phyloP scores from a whole-genome alignment of 2,113 vertebrate species.

The Kobus ellipsiprymnus region DNA sequence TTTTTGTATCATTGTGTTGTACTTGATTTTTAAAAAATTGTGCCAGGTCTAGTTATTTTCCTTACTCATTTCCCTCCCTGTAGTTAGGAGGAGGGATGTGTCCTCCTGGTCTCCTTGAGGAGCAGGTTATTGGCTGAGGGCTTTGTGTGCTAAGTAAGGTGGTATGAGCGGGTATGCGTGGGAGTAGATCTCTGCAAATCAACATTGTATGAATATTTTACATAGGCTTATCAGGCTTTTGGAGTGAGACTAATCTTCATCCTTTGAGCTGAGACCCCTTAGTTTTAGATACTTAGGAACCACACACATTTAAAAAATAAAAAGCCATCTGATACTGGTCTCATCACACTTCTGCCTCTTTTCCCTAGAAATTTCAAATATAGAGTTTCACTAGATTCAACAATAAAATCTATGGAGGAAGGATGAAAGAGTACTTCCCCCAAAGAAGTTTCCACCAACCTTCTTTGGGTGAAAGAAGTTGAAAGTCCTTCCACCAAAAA shows the following conservation, averaged over 20 bases:
- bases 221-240: not conserved
- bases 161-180: not conserved
- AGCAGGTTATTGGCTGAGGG: not conserved
- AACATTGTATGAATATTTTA: not conserved
- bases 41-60: not conserved
- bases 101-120: not conserved
- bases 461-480: not conserved
- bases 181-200: not conserved
- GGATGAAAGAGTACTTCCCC: not conserved
- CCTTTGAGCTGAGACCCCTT: not conserved
- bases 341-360: not conserved
- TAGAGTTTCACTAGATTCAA: not conserved
- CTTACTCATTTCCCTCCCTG: not conserved
- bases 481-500: not conserved
- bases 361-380: not conserved
- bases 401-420: not conserved
- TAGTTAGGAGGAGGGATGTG: rapidly evolving
- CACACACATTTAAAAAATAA: not conserved
- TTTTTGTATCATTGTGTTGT: not conserved
- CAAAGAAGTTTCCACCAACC: not conserved
- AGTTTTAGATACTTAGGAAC: not conserved
- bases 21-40: not conserved
- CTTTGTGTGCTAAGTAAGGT: not conserved
- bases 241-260: not conserved
- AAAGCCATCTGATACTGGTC: not conserved